Percentiles rank a stretch among this genome's conserved stretches.
phyloP scores from a whole-genome alignment of 2,113 vertebrate species.

The Tonatia bakeri region DNA sequence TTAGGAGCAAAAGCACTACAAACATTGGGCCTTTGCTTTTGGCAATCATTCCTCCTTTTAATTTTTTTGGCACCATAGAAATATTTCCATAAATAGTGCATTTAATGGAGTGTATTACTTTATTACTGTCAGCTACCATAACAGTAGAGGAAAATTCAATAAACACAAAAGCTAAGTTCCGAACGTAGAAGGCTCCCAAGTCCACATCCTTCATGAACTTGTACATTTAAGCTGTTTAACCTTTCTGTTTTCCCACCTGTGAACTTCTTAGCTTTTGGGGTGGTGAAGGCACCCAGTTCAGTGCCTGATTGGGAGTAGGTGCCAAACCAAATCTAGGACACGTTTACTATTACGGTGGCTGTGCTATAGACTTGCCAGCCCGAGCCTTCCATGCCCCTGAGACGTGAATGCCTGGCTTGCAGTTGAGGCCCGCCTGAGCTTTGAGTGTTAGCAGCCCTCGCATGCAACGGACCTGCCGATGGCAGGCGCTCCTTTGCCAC shows the following conservation, averaged over 20 bases:
- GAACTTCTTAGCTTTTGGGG: background rate
- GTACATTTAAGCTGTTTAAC: background rate
- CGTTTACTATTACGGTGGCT: slow-evolving; percentile 42
- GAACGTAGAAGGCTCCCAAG: background rate
- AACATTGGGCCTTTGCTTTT: slow-evolving; percentile 16
- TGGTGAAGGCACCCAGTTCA: background rate
- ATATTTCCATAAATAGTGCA: slow-evolving; percentile 73
- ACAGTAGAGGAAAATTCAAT: slow-evolving; percentile 68
- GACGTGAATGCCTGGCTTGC: slow-evolving; percentile 54
- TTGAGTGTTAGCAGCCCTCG: background rate
- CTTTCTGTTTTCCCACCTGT: background rate
- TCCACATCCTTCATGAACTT: background rate
- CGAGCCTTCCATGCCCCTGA: slow-evolving; percentile 57
- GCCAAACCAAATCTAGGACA: too few relatives aligned
- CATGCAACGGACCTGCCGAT: background rate
- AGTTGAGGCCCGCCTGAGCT: slow-evolving; percentile 41
- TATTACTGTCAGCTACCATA: slow-evolving; percentile 74
- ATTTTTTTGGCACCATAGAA: slow-evolving; percentile 60
- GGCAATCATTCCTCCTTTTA: slow-evolving; percentile 53
- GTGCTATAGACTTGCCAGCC: slow-evolving; percentile 67
- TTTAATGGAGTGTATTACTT: slow-evolving; percentile 79
- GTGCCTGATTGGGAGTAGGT: background rate
- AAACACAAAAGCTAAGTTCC: slow-evolving; percentile 69
- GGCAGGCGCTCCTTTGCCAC: slow-evolving; percentile 42
- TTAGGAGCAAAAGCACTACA: background rate